phyloP scores from a whole-genome alignment of 2,888 invertebrate species.

The Dermolepida albohirtum region DNA sequence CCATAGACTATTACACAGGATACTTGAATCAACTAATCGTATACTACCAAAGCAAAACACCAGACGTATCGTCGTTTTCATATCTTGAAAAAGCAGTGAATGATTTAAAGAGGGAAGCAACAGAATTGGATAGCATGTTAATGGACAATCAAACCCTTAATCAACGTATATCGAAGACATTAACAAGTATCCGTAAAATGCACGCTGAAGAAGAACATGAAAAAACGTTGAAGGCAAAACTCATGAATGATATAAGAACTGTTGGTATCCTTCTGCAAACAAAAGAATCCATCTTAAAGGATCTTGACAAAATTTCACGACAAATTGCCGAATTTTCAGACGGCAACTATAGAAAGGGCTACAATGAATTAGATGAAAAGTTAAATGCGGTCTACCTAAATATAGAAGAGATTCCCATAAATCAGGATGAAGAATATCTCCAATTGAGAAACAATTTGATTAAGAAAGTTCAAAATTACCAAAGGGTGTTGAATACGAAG shows the following conservation, averaged over 20 bases:
- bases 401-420: conserved; percentile 32
- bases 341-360: conserved; percentile 9
- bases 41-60: conserved; percentile 36
- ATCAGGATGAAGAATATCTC: conserved; percentile 19
- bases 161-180: conserved; percentile 13
- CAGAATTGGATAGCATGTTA: conserved; percentile 25
- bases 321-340: conserved; percentile 28
- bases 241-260: conserved; percentile 32
- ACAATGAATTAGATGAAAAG: conserved; percentile 35
- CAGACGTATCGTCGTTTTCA: not conserved
- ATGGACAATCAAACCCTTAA: conserved; percentile 27
- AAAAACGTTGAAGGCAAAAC: conserved; percentile 33
- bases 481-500: conserved; percentile 30
- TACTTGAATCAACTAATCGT: conserved; percentile 36
- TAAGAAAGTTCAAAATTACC: conserved; percentile 33
- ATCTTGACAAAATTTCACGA: conserved; percentile 24
- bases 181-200: conserved; percentile 21
- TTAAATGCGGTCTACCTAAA: conserved; percentile 34
- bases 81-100: conserved; percentile 10
- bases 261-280: conserved; percentile 29
- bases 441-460: conserved; percentile 38
- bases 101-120: conserved; percentile 17
- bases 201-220: conserved; percentile 23
- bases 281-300: conserved; percentile 37
- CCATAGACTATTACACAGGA: conserved; percentile 27